Conservation (phyloP, 2,113 vertebrate species). For the Abramis brama region DNA sequence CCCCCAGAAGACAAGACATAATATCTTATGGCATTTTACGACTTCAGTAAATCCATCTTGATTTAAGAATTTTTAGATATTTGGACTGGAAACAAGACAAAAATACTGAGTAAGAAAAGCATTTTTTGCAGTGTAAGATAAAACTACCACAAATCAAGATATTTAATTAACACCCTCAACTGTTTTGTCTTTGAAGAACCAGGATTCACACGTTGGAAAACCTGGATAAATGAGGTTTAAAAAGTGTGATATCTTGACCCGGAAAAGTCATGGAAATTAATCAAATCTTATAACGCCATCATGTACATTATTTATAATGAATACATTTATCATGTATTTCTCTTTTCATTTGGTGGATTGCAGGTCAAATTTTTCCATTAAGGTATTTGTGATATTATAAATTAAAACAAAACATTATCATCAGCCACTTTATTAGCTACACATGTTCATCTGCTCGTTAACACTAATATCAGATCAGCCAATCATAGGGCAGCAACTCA, state of each 20-base stretch:
- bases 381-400: not conserved
- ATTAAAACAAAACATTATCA: not conserved
- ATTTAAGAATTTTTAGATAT: no score
- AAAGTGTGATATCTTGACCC: not conserved
- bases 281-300: not conserved
- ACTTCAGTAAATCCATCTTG: no score
- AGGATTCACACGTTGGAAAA: not conserved
- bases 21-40: no score
- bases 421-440: no score
- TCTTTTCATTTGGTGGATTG: not conserved
- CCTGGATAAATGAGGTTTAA: not conserved
- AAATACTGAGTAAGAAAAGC: no score
- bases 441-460: no score
- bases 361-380: not conserved
- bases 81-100: no score
- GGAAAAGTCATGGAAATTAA: not conserved
- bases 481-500: no score
- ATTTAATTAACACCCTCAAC: not conserved
- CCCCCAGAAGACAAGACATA: no score
- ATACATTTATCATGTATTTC: not conserved
- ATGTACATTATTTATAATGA: not conserved
- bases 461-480: no score
- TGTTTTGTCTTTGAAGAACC: not conserved
- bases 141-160: not conserved
- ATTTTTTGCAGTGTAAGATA: not conserved